phyloP scores from a whole-genome alignment of 2,797 vertebrate species.

The Sparidentex hasta region DNA sequence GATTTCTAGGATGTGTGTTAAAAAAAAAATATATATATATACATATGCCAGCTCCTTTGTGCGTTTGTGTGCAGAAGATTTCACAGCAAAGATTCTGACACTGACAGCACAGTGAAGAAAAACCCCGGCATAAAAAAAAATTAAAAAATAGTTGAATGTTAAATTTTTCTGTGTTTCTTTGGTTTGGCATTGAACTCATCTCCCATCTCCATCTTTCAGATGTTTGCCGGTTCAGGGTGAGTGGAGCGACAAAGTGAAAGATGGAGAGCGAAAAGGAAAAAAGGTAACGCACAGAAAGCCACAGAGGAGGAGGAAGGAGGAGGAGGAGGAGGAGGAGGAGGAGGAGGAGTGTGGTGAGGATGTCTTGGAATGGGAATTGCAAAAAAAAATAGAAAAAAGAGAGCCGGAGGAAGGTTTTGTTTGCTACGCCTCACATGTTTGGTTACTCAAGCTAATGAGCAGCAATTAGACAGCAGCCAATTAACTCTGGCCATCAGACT shows the following conservation, averaged over 20 bases:
- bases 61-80: slow-evolving; percentile 23
- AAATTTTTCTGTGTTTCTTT: slow-evolving; percentile 11
- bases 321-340: no score
- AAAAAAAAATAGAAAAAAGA: slow-evolving; percentile 3
- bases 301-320: neutral
- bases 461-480: slow-evolving; percentile 87
- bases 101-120: neutral
- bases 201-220: slow-evolving; percentile 20
- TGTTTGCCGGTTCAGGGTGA: slow-evolving; percentile 44
- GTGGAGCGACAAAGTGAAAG: slow-evolving; percentile 41
- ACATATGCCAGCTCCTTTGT: slow-evolving; percentile 4
- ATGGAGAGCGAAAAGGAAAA: slow-evolving; percentile 38
- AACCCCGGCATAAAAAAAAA: neutral
- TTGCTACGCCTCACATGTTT: slow-evolving; percentile 77
- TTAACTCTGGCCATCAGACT: slow-evolving; percentile 85
- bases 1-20: slow-evolving; percentile 45
- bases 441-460: slow-evolving; percentile 83
- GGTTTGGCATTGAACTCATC: neutral
- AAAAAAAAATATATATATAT: no score
- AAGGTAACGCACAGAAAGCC: slow-evolving; percentile 26
- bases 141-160: neutral
- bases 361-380: slow-evolving; percentile 48
- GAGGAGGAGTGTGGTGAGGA: neutral
- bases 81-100: neutral
- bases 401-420: slow-evolving; percentile 57